Percentiles rank a stretch among this genome's conserved stretches.
These are phyloP conservation scores for Parauchenoglanis ngamensis DNA, from an alignment of 2,797 vertebrate species.

Conservation along the genomic window DNA sequence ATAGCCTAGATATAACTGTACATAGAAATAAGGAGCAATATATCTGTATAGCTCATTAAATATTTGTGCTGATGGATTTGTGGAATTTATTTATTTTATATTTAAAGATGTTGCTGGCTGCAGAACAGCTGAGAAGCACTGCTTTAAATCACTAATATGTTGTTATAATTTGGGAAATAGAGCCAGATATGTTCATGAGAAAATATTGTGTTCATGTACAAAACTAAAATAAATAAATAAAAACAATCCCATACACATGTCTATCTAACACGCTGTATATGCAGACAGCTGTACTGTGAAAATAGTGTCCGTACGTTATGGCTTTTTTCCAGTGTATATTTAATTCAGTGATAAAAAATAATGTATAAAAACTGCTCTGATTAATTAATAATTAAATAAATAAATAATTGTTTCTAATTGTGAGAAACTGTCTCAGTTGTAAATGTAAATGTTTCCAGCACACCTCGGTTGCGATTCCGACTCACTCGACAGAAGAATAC, in stretches of 20 bases:
- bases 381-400: neutral
- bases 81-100: neutral
- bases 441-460: no score
- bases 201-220: neutral
- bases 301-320: no score
- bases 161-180: neutral
- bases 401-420: neutral
- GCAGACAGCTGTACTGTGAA: neutral
- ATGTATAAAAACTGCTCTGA: neutral
- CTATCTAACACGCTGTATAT: neutral
- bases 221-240: neutral
- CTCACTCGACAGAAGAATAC: no score
- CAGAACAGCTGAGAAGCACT: no score
- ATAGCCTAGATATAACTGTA: neutral
- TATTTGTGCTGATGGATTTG: no score
- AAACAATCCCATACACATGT: neutral
- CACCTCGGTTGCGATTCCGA: no score
- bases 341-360: neutral
- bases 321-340: neutral
- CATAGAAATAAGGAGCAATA: neutral
- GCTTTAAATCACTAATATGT: neutral
- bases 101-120: neutral
- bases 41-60: no score
- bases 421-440: neutral
- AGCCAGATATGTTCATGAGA: neutral